Evolutionary conservation across 2,797 vertebrate genomes (phyloP).

Genomic region (Pterois miles): DNA sequence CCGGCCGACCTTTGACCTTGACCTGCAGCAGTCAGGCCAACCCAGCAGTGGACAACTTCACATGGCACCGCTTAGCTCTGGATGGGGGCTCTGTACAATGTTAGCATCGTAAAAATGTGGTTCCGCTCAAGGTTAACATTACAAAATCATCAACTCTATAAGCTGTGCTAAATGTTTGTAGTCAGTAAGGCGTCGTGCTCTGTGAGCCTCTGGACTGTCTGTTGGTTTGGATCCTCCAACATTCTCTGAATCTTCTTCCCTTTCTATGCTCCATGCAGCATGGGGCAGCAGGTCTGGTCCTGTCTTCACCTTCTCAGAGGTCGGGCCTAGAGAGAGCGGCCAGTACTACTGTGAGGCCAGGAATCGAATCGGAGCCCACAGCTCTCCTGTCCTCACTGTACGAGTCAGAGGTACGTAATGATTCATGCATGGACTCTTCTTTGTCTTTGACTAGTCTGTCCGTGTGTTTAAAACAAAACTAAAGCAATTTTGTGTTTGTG

Average conservation of each 20-base stretch:
- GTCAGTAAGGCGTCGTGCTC: background rate
- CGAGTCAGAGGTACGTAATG: constrained; percentile 79
- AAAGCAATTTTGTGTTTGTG: background rate
- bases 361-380: constrained; percentile 82
- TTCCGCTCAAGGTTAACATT: constrained; percentile 47
- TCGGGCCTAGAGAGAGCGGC: constrained; percentile 80
- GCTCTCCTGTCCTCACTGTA: constrained; percentile 83
- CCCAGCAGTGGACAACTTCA: constrained; percentile 86
- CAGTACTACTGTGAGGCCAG: constrained; percentile 86
- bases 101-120: constrained; percentile 64
- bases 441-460: background rate
- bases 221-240: background rate
- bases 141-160: constrained; percentile 6
- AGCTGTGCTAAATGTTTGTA: constrained; percentile 7
- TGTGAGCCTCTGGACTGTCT: background rate
- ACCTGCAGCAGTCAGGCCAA: constrained; percentile 85
- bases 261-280: constrained; percentile 54
- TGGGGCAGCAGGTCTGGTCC: constrained; percentile 81
- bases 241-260: background rate
- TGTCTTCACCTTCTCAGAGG: constrained; percentile 83
- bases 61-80: constrained; percentile 79
- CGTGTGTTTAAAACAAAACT: background rate
- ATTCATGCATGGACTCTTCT: background rate
- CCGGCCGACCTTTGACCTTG: constrained; percentile 82
- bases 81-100: constrained; percentile 73